phyloP scores from a whole-genome alignment of 2,113 vertebrate genomes.

The Balaeniceps rex region DNA sequence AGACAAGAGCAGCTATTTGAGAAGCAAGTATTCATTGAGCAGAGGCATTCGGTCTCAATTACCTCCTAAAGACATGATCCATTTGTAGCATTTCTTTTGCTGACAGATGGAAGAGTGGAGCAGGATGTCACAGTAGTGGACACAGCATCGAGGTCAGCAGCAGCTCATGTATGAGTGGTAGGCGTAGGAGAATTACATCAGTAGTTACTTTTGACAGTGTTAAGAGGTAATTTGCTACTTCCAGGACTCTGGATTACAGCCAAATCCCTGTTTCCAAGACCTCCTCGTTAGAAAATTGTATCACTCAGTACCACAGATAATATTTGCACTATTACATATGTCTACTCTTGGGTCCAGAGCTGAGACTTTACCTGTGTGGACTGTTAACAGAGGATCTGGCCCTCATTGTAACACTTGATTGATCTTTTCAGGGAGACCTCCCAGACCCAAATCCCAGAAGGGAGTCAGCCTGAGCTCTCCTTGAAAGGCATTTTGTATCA shows the following conservation, averaged over 20 bases:
- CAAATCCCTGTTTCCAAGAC: not conserved
- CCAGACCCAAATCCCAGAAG: not conserved
- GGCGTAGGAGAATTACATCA: not conserved
- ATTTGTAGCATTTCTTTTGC: not conserved
- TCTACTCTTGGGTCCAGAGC: not conserved
- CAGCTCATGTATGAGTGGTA: not conserved
- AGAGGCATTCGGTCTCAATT: not conserved
- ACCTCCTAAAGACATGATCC: no score
- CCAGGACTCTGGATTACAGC: not conserved
- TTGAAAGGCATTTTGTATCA: not conserved
- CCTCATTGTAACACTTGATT: not conserved
- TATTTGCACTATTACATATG: not conserved
- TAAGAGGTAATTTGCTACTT: not conserved
- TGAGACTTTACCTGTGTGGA: not conserved
- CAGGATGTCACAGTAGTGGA: not conserved
- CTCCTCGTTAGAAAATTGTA: not conserved
- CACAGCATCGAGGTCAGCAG: not conserved
- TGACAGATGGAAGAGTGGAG: not conserved
- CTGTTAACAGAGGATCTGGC: not conserved
- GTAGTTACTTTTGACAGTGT: no score
- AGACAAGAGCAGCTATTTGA: not conserved
- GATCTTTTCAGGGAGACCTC: not conserved
- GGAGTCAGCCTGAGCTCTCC: not conserved
- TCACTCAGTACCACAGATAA: not conserved
- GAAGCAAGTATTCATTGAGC: not conserved